Evolutionary conservation across 2,797 vertebrate genomes (phyloP).

Genomic region (Notamacropus eugenii): DNA sequence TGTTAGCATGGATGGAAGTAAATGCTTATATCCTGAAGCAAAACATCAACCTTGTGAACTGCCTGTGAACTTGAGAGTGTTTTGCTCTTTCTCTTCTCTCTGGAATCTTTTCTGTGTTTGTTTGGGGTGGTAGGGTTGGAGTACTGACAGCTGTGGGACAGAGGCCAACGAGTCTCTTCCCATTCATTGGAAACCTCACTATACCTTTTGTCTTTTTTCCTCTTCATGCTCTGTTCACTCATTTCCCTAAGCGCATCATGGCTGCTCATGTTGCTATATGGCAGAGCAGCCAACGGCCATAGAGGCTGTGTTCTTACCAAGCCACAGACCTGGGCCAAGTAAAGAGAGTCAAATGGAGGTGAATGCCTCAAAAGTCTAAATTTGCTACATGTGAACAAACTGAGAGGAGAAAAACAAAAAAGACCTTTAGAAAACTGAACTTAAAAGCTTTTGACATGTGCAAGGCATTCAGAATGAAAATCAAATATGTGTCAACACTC

Average conservation of each 20-base stretch:
- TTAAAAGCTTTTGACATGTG: background rate
- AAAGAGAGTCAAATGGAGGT: background rate
- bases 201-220: background rate
- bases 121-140: background rate
- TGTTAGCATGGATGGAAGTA: background rate
- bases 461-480: constrained; percentile 4
- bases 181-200: background rate
- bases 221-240: no score
- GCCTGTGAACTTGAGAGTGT: background rate
- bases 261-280: background rate
- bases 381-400: background rate
- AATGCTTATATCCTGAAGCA: background rate
- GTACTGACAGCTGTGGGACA: background rate
- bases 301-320: background rate
- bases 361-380: background rate
- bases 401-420: background rate
- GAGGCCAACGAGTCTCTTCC: background rate
- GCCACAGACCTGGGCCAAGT: background rate
- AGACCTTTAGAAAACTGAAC: background rate
- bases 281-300: background rate
- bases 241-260: background rate
- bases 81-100: background rate
- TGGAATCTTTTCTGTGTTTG: background rate
- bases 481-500: constrained; percentile 4
- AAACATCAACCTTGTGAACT: background rate